Evolutionary conservation across 2,113 vertebrate species (phyloP).

Genomic region (Ascaphus truei): DNA sequence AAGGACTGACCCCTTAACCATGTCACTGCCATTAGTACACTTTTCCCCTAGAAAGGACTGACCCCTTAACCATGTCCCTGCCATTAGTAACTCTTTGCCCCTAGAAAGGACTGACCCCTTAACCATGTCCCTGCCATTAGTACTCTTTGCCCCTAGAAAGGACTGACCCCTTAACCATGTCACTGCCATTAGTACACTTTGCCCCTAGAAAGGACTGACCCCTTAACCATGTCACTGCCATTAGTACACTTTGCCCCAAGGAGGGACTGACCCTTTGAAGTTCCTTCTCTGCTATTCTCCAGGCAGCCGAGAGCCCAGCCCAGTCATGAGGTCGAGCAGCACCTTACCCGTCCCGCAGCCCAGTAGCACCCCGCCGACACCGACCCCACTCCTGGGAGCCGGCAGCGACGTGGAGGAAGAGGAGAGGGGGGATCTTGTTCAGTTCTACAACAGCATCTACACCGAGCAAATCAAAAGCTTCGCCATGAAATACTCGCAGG

Average conservation of each 20-base stretch:
- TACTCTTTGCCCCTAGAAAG: too few species aligned
- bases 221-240: not conserved
- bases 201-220: too few species aligned
- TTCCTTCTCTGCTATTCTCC: not conserved
- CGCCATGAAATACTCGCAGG: conserved; percentile 74
- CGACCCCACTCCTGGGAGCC: conserved; percentile 54
- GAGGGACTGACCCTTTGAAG: not conserved
- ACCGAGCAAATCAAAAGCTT: conserved; percentile 76
- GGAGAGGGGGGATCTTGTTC: conserved; percentile 83
- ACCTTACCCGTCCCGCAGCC: conserved; percentile 76
- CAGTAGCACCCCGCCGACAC: conserved; percentile 74
- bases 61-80: too few species aligned
- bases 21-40: too few species aligned
- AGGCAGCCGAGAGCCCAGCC: conserved; percentile 78
- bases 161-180: too few species aligned
- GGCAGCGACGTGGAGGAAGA: conserved; percentile 63
- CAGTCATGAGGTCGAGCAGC: conserved; percentile 79
- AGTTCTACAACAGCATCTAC: conserved; percentile 86
- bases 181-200: too few species aligned
- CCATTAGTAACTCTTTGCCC: too few species aligned
- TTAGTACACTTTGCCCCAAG: not conserved
- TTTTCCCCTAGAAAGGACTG: too few species aligned
- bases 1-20: too few species aligned
- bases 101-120: too few species aligned
- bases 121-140: too few species aligned